Evolutionary conservation across 1,140 invertebrate genomes (phyloP), one percentile per base, ranked within the genome.

Genomic region (Drosophila sp.): DNA sequence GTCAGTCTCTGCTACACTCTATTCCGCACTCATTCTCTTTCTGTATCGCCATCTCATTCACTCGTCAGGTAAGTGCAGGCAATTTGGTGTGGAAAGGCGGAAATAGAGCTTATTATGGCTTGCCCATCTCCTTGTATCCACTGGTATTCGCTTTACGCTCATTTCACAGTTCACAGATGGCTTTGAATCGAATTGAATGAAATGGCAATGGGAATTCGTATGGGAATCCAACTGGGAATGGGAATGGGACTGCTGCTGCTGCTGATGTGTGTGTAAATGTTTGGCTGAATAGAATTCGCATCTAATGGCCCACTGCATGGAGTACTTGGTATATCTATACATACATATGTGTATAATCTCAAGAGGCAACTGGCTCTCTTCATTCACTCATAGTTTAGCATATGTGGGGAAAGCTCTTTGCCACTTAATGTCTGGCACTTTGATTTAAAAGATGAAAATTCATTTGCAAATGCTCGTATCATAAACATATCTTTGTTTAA

Each of bases 101-200:
- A 63, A 63, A 44, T 63, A 44, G 60, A 63, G 60, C 60, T 63
- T 50, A 63, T 63, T 63, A 63, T 63, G 60, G 38, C 41, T 29
- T 29, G 40, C 60, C 60, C 60, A 60, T 25, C 57, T 60, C 25
- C 54, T 29, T 25, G 50, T 29, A 55, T 55, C 29, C 50, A 55
- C 50, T 10, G 17, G 17, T 35, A 25, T 35, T 35, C 33, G 56
- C 56, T 58, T 58, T 30, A 29, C 29, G 60, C 60, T 63, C 60
- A 63, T 63, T 63, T 63, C 60, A 63, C 60, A 63, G 60, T 63
- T 63, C 60, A 47, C 60, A 63, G 60, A 44, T 44, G 41, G 60
- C 41, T 63, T 47, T 50, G 40, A 63, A 63, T 63, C 41, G 60
- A 63, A 63, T 63, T 63, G 60, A 63, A 63, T 50, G 40, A 50